These are phyloP conservation scores for Ceyx melanurus DNA, from an alignment of 2,113 vertebrate genomes.

Conservation along the genomic window DNA sequence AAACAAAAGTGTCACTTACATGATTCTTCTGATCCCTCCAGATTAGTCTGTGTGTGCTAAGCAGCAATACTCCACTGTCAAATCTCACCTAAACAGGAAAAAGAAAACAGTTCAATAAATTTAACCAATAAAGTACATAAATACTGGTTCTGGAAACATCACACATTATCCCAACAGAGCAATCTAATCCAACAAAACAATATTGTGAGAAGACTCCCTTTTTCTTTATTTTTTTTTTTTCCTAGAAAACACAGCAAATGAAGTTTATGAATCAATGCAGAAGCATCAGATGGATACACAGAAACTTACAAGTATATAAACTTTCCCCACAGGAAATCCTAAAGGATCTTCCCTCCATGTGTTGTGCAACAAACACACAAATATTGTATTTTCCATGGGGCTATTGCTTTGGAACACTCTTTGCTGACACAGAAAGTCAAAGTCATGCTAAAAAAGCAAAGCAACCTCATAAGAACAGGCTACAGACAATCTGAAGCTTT, in stretches of 20 bases:
- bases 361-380: not conserved
- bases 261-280: not conserved
- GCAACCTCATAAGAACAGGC: not conserved
- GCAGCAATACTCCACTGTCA: constrained; percentile 84
- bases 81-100: constrained; percentile 83
- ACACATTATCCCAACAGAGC: not conserved
- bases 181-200: not conserved
- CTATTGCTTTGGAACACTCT: not conserved
- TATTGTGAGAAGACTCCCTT: not conserved
- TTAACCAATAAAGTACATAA: not conserved
- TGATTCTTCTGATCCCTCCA: constrained; percentile 96
- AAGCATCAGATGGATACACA: not conserved
- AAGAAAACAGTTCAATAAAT: not conserved
- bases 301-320: not conserved
- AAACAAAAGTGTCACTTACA: constrained; percentile 73
- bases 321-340: constrained; percentile 4
- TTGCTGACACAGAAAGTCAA: not conserved
- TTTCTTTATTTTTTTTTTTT: not conserved
- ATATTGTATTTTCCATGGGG: not conserved
- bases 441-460: not conserved
- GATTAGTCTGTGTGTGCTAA: constrained; percentile 92
- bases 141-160: not conserved
- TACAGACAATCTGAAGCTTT: not conserved
- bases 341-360: constrained; percentile 10
- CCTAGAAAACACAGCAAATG: not conserved